Evolutionary conservation across 1,140 invertebrate genomes (phyloP), one percentile per base, ranked within the genome.

Genomic region (Atta colombica): DNA sequence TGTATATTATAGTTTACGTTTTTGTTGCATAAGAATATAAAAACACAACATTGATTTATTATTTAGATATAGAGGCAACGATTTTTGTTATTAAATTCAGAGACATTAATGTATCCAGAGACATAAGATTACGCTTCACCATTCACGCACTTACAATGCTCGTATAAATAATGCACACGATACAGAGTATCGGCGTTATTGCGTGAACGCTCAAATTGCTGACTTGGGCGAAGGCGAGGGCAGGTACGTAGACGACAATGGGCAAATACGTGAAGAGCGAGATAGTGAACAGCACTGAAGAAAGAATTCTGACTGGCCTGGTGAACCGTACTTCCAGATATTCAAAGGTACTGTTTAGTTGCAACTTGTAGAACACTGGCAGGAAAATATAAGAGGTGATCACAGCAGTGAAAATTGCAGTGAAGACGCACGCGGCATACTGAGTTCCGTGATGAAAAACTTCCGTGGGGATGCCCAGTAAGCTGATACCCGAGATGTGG

Each of bases 131-230:
- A 3, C 3, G 3, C 3, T 63, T 51, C 4, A 51, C 1, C 4
- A 51, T 51, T 51, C 4, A 18, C 28, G 71, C 45, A 92, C 95
- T 96, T 93, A 97, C 97, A 55, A 98, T 93, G 39, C 97, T 96
- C 5, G 97, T 98, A 88, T 98, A 98, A 85, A 98, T 97, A 6
- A 97, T 97, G 93, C 97, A 98, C 16, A 97, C 96, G 6, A 96
- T 93, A 86, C 97, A 97, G 66, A 97, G 96, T 0, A 97, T 94
- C 3, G 97, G 96, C 21, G 97, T 96, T 21, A 97, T 96, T 2
- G 96, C 91, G 82, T 96, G 96, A 25, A 97, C 93, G 85, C 96
- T 94, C 5, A 97, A 94, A 18, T 97, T 96, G 60, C 97, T 98
- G 7, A 97, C 96, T 89, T 96, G 94, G 87, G 96, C 94, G 75